Base-by-base conservation (phyloP, 2,888 invertebrate genomes). In the Andrena marginata region DNA sequence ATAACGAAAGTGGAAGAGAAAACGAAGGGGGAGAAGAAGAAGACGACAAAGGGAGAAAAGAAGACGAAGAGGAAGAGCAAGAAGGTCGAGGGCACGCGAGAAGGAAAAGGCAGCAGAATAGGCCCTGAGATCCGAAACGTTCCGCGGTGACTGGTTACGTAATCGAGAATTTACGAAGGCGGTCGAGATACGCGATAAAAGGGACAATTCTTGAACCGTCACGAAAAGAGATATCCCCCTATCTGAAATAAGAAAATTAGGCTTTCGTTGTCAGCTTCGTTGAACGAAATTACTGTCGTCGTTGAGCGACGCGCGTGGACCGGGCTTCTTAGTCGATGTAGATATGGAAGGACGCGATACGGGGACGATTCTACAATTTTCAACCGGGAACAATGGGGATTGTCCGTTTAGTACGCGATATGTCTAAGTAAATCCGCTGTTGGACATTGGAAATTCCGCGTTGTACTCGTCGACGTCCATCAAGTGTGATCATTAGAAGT, bases 191-290 rank as follows among this genome's bases (percentile, higher is more conserved):
- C 78, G 74, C 82, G 91, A 92, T 90, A 90, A 90, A 90, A 87
- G 87, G 87, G 89, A 91, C 87, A 87, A 90, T 91, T 90, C 89
- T 90, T 90, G 89, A 92, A 91, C 90, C 91, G 89, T 87, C 85
- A 70, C 90, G 88, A 88, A 82, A 89, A 89, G 91, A 92, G 91
- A 92, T 92, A 92, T 87, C 88, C 82, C 85, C 73, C 64, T 91
- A 92, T 91, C 90, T 87, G 78, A 76, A 85, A 88, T 87, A 85
- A 85, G 88, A 87, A 87, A 92, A 92, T 90, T 92, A 80, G 92
- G 91, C 91, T 56, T 23, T 90, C 88, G 67, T 42, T 42, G 42
- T 16, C 42, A 42, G 42, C 81, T 82, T 82, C 76, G 85, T 88
- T 88, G 63, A 80, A 87, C 77, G 70, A 81, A 86, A 84, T 85